Conservation (phyloP, 2,113 vertebrate genomes). For the Xenotilapia flavipinnis region DNA sequence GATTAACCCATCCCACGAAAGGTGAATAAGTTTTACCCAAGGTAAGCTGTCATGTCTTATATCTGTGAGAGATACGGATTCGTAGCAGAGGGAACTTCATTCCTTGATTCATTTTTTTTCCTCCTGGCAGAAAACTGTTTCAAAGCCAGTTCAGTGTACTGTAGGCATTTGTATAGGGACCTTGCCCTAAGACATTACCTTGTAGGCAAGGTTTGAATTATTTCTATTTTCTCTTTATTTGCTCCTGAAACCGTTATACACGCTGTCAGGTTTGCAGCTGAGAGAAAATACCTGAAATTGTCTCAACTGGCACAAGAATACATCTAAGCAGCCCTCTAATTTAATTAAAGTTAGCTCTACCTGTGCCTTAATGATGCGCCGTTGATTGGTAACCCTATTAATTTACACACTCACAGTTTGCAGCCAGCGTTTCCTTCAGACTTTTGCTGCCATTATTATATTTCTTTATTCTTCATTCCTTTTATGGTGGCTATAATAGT, state of each 20-base stretch:
- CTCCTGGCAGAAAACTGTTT: not conserved
- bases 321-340: not conserved
- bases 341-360: not conserved
- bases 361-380: not conserved
- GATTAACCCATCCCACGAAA: not conserved
- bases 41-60: not conserved
- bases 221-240: not conserved
- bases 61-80: not conserved
- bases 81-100: not conserved
- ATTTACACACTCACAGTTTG: not conserved
- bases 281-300: not conserved
- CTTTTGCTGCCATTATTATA: rapidly evolving
- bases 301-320: not conserved
- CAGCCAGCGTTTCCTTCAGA: not conserved
- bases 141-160: not conserved
- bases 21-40: not conserved
- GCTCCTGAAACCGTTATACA: not conserved
- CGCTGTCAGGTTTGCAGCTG: not conserved
- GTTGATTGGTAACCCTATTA: not conserved
- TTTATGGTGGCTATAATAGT: not conserved
- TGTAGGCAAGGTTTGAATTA: not conserved
- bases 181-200: not conserved
- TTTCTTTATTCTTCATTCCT: not conserved
- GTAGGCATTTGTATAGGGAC: not conserved
- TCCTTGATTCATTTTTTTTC: not conserved